Conservation (phyloP, 2,888 invertebrate species). For the Polydrusus tereticollis region DNA sequence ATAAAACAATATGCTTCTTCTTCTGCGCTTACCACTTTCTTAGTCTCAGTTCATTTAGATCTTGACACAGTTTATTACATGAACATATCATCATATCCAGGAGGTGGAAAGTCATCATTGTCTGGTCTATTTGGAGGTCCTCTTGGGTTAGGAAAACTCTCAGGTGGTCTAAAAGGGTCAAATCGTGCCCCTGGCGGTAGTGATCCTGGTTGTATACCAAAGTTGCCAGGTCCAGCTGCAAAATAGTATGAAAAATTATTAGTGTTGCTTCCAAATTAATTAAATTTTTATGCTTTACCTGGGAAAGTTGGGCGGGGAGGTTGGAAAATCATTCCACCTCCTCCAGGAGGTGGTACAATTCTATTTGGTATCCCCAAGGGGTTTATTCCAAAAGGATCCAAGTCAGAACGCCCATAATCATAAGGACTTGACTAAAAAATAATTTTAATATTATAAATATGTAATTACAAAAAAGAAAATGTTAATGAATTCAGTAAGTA, state of each 20-base stretch:
- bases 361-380: slow-evolving; percentile 60
- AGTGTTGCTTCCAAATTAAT: too few species aligned
- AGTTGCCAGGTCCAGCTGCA: slow-evolving; percentile 25
- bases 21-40: not conserved
- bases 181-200: slow-evolving; percentile 86
- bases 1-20: not conserved
- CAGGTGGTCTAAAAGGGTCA: slow-evolving; percentile 84
- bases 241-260: too few species aligned
- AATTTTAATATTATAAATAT: slow-evolving; percentile 39
- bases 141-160: slow-evolving; percentile 63
- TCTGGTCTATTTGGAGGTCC: slow-evolving; percentile 70
- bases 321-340: slow-evolving; percentile 83
- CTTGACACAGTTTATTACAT: slow-evolving; percentile 69
- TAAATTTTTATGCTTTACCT: slow-evolving; percentile 24
- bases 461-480: too few species aligned
- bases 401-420: slow-evolving; percentile 77
- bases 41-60: not conserved
- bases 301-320: slow-evolving; percentile 68
- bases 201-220: slow-evolving; percentile 67
- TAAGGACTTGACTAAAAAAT: slow-evolving; percentile 57
- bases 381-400: slow-evolving; percentile 78
- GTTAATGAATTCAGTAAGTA: too few species aligned
- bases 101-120: slow-evolving; percentile 82
- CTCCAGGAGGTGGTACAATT: slow-evolving; percentile 59
- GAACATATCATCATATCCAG: slow-evolving; percentile 83